Evolutionary conservation across 2,888 invertebrate species (phyloP), one percentile per base, ranked within the genome.

Genomic region (Diaperis boleti): DNA sequence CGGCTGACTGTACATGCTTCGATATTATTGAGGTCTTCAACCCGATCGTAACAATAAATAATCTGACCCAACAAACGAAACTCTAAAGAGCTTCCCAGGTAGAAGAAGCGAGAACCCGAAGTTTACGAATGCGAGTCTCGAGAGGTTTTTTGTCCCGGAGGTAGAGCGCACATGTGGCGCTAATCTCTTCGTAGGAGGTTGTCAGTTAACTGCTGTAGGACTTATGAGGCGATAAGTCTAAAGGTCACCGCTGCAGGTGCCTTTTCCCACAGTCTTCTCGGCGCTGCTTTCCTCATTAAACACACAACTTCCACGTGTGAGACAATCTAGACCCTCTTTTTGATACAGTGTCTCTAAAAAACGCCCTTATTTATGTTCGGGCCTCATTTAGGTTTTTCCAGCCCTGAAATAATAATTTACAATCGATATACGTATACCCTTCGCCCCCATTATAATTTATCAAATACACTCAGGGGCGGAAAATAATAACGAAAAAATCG

Each of bases 401-500:
- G n/a, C 31, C 44, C 44, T n/a, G 11, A 47, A 70, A 69, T 68
- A 67, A 71, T 71, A 74, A 75, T 73, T 71, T 70, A 73, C 69
- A 72, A 70, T 73, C 71, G 63, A 70, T 69, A 64, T n/a, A n/a
- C n/a, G n/a, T n/a, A n/a, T n/a, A n/a, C 66, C 69, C 67, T 42
- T 26, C 59, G 15, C 37, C 59, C n/a, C n/a, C n/a, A 50, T 59
- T 59, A 69, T 70, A 73, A 73, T 70, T 71, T 68, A 73, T 73
- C 70, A 67, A 67, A 70, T 71, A 67, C 63, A 65, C 49, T 49
- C 22, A 52, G 66, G 68, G 71, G 70, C 60, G 66, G 67, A 70
- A 71, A 70, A 74, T 73, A 74, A 73, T 72, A 71, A 72, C 68
- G 70, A 74, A 74, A 71, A 75, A 74, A 69, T 69, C 64, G 65